Conservation (phyloP, 2,797 vertebrate species). For the Muscicapa comitata region DNA sequence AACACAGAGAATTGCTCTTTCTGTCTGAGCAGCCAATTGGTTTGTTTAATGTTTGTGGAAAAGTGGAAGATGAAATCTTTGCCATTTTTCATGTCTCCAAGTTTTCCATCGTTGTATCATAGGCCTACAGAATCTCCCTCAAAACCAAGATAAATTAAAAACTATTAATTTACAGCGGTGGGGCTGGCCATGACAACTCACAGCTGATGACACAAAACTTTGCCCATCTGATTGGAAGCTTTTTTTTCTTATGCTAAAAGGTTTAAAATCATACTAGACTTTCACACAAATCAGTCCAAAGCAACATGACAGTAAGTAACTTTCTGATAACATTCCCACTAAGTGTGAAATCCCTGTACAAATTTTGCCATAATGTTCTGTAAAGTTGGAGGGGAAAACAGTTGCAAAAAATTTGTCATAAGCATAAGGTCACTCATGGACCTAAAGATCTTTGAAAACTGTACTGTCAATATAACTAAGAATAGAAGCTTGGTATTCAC, state of each 20-base stretch:
- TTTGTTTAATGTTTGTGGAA: neutral
- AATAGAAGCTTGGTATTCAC: conserved; percentile 41
- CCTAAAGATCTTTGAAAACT: neutral
- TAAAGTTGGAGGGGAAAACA: neutral
- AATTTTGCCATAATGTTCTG: neutral
- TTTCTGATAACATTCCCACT: neutral
- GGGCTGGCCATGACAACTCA: neutral
- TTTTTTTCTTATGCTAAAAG: neutral
- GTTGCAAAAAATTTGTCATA: neutral
- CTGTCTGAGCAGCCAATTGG: neutral
- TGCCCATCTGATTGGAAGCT: neutral
- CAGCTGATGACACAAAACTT: neutral
- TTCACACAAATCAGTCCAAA: neutral
- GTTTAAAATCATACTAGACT: neutral
- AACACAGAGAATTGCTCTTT: neutral
- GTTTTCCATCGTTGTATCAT: neutral
- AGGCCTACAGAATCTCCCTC: neutral
- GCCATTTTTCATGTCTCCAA: neutral
- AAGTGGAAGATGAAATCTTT: neutral
- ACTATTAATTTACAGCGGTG: neutral
- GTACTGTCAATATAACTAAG: neutral
- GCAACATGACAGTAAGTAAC: neutral
- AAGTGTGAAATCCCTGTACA: neutral
- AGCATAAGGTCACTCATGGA: neutral
- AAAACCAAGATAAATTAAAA: neutral